phyloP scores from a whole-genome alignment of 2,113 vertebrate species.

The Stegostoma tigrinum region DNA sequence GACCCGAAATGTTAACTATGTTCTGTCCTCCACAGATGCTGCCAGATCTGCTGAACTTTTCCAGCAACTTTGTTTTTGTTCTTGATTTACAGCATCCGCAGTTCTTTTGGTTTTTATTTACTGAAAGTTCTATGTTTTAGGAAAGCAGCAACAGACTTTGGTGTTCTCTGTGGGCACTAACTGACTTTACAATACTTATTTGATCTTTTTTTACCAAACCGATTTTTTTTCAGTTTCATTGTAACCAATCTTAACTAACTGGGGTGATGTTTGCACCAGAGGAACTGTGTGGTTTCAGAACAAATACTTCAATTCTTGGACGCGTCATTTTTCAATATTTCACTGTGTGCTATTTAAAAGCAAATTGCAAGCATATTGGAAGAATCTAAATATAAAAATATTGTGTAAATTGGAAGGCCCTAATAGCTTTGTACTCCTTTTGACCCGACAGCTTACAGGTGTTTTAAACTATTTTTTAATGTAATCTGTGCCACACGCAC shows the following conservation, averaged over 20 bases:
- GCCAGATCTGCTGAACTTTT: too few species aligned
- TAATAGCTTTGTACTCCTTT: background rate
- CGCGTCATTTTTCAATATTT: background rate
- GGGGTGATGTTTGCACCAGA: background rate
- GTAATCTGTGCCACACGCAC: background rate
- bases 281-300: background rate
- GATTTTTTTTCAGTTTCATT: constrained; percentile 28
- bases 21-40: too few species aligned
- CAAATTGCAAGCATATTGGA: background rate
- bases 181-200: background rate
- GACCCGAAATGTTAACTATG: too few species aligned
- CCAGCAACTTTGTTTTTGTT: too few species aligned
- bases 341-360: background rate
- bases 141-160: background rate
- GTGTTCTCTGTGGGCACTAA: background rate
- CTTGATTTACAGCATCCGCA: too few species aligned
- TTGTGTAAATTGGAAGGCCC: background rate
- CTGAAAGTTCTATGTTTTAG: background rate
- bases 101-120: too few species aligned
- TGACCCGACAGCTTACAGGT: too few species aligned
- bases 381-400: background rate
- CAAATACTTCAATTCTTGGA: background rate
- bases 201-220: constrained; percentile 20
- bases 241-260: background rate
- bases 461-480: background rate